Conservation (phyloP, 2,113 vertebrate species). For the Menura novaehollandiae region DNA sequence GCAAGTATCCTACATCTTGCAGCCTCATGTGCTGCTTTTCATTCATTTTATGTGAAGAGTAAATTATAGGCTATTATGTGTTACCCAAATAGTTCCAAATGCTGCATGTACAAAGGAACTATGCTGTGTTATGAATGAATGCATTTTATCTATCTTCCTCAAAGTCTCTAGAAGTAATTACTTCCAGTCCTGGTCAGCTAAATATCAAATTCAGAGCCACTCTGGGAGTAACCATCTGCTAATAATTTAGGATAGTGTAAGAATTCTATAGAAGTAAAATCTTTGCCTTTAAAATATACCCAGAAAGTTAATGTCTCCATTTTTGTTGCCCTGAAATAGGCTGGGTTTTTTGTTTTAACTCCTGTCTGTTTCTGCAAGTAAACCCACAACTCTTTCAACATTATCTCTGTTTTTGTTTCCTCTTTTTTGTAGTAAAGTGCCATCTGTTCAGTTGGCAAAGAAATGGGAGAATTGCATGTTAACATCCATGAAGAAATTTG, state of each 20-base stretch:
- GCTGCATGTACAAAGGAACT: not conserved
- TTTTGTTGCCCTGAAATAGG: not conserved
- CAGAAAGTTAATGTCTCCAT: not conserved
- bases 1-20: not conserved
- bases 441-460: not conserved
- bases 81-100: not conserved
- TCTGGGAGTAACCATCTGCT: not conserved
- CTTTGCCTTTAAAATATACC: not conserved
- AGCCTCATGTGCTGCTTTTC: not conserved
- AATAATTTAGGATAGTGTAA: not conserved
- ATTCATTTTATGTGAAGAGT: not conserved
- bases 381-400: not conserved
- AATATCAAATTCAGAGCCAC: not conserved
- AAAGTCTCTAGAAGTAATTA: not conserved
- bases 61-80: not conserved
- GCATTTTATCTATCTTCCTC: conserved; percentile 3
- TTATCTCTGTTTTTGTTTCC: not conserved
- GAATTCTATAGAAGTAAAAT: not conserved
- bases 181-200: not conserved
- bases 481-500: not conserved
- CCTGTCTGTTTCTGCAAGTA: not conserved
- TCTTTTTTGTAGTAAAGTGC: not conserved
- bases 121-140: not conserved
- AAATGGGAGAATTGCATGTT: not conserved
- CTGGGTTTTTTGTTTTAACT: not conserved